A percentile compares a stretch with the other conserved stretches of the same genome.
Evolutionary conservation across 2,888 invertebrate genomes (phyloP).

Genomic region (Strigamia crassipes): DNA sequence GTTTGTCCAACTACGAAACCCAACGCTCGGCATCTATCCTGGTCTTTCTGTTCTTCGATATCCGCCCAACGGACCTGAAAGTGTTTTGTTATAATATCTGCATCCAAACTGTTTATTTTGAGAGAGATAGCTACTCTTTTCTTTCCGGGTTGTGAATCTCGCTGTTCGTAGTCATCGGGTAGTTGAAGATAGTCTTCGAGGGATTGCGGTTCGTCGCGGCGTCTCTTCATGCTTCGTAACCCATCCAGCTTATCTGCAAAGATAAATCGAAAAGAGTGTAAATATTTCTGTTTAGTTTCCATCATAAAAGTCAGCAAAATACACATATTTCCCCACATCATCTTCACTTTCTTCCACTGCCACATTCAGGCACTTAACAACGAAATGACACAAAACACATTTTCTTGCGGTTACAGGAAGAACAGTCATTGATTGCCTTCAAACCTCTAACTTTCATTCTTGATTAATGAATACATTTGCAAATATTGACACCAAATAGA

Average conservation of each 20-base stretch:
- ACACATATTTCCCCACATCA: not conserved
- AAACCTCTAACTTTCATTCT: too few relatives aligned
- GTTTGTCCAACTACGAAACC: conserved; percentile 97
- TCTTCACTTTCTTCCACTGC: too few relatives aligned
- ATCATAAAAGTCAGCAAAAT: not conserved
- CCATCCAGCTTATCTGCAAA: conserved; percentile 88
- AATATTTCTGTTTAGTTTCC: conserved; percentile 47
- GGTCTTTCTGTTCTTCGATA: conserved; percentile 87
- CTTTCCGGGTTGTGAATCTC: conserved; percentile 72
- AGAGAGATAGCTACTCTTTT: conserved; percentile 75
- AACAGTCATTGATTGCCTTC: too few relatives aligned
- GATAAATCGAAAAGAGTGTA: conserved; percentile 37
- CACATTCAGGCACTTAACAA: too few relatives aligned
- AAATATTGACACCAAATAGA: too few relatives aligned
- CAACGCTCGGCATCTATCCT: conserved; percentile 90
- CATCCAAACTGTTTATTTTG: too few relatives aligned
- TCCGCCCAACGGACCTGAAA: conserved; percentile 95
- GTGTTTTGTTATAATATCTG: too few relatives aligned
- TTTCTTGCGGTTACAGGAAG: too few relatives aligned
- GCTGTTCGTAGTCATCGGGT: conserved; percentile 70
- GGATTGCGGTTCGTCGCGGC: conserved; percentile 70
- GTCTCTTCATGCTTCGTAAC: conserved; percentile 67
- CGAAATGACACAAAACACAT: too few relatives aligned
- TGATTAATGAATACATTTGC: too few relatives aligned
- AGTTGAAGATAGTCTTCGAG: conserved; percentile 90